A percentile compares a stretch with the other conserved stretches of the same genome.
Conservation (phyloP, 2,888 invertebrate species). For the Priapulus caudatus region DNA sequence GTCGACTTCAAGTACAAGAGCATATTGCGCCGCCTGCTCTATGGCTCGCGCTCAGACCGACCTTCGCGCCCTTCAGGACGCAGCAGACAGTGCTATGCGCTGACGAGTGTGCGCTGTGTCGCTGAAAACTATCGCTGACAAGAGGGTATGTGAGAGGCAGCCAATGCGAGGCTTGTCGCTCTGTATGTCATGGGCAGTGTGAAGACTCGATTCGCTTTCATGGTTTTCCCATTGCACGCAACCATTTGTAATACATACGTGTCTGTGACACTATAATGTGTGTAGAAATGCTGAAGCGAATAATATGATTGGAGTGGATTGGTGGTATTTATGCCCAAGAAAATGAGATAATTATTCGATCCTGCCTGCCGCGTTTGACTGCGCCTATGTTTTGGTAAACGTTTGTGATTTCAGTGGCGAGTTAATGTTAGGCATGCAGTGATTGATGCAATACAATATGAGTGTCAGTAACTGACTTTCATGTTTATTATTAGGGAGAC, state of each 20-base stretch:
- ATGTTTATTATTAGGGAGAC: slow-evolving; percentile 34
- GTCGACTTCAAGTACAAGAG: slow-evolving; percentile 43
- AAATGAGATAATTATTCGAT: no score
- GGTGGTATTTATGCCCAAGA: no score
- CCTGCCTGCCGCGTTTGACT: no score
- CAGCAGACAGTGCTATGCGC: slow-evolving; percentile 41
- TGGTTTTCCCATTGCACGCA: neutral
- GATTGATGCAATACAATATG: no score
- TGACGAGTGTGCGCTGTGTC: slow-evolving; percentile 29
- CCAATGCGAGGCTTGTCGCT: slow-evolving; percentile 34
- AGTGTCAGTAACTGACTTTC: neutral
- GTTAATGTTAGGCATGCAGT: no score
- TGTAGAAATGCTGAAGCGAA: neutral
- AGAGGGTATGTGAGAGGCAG: slow-evolving; percentile 32
- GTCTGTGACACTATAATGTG: slow-evolving; percentile 4
- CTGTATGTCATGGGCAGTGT: slow-evolving; percentile 30
- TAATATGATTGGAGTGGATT: no score
- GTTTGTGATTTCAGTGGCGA: no score
- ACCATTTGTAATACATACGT: neutral
- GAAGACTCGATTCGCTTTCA: slow-evolving; percentile 28
- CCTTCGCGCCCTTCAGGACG: slow-evolving; percentile 45
- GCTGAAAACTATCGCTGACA: slow-evolving; percentile 31
- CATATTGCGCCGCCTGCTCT: slow-evolving; percentile 45
- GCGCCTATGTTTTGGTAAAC: no score
- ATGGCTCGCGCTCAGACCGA: slow-evolving; percentile 42